These are phyloP conservation scores for Lottia scabra DNA, from an alignment of 2,888 invertebrate species.

Conservation along the genomic window DNA sequence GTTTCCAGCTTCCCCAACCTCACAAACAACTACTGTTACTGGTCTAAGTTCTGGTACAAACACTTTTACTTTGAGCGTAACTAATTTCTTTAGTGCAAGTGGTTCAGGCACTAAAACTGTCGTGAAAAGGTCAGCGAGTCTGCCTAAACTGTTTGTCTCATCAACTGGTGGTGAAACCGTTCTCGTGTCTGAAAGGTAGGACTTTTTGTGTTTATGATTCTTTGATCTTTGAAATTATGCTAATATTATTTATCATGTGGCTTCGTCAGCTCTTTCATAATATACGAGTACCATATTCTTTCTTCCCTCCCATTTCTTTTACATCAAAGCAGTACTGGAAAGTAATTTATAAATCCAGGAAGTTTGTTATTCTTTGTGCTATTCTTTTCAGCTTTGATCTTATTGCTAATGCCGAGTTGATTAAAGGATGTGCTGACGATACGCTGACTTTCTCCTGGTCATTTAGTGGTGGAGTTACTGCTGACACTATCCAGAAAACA, in stretches of 20 bases:
- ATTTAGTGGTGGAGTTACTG: slow-evolving; percentile 16
- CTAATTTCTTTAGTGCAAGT: not conserved
- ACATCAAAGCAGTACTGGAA: too few relatives aligned
- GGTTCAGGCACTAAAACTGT: not conserved
- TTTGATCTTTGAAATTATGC: too few relatives aligned
- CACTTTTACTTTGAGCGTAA: not conserved
- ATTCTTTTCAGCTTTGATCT: slow-evolving; percentile 19
- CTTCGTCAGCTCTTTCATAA: too few relatives aligned
- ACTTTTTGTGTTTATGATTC: too few relatives aligned
- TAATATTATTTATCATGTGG: too few relatives aligned
- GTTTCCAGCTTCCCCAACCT: too few relatives aligned
- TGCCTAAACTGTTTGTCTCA: not conserved
- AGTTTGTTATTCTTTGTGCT: too few relatives aligned
- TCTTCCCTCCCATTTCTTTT: too few relatives aligned
- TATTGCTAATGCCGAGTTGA: slow-evolving; percentile 19
- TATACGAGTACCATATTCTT: too few relatives aligned
- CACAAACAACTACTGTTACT: too few relatives aligned
- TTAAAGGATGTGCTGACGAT: slow-evolving; percentile 21
- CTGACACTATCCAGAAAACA: not conserved
- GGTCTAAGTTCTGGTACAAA: not conserved
- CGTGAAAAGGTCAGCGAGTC: not conserved
- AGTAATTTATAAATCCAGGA: too few relatives aligned
- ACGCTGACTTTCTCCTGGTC: slow-evolving; percentile 23
- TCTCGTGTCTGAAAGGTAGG: not conserved
- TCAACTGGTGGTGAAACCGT: not conserved